Conservation (phyloP, 1,140 invertebrate genomes). For the Idris sp. region DNA sequence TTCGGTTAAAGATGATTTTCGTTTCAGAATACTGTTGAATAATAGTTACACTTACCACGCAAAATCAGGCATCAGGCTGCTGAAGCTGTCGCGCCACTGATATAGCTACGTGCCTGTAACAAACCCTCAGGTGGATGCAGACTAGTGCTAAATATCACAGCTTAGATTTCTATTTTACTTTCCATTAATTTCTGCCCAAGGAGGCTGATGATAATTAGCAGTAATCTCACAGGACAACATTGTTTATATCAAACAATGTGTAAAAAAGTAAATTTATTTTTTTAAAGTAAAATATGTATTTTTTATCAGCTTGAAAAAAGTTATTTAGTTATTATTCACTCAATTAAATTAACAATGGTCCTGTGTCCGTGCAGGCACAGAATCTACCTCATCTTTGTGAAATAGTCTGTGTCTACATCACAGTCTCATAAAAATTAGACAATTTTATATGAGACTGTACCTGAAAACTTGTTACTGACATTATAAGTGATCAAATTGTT, state of each 20-base stretch:
- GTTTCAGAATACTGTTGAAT: conserved; percentile 49
- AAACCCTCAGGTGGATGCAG: conserved; percentile 83
- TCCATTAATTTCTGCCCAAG: conserved; percentile 33
- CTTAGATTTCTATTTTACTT: too few species aligned
- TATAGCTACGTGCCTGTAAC: conserved; percentile 81
- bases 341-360: conserved; percentile 62
- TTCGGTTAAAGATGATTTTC: conserved; percentile 22
- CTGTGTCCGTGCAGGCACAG: conserved; percentile 79
- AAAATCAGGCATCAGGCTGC: conserved; percentile 74
- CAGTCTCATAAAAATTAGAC: conserved; percentile 67
- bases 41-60: conserved; percentile 74
- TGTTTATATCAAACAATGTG: conserved; percentile 30
- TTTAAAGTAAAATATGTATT: too few species aligned
- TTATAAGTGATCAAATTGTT: conserved; percentile 57
- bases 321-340: too few species aligned
- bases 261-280: too few species aligned
- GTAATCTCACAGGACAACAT: conserved; percentile 73
- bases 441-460: conserved; percentile 73
- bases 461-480: conserved; percentile 83
- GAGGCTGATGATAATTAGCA: conserved; percentile 73
- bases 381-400: conserved; percentile 79
- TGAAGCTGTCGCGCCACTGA: conserved; percentile 73
- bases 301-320: too few species aligned
- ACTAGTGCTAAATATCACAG: conserved; percentile 76
- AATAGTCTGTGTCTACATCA: conserved; percentile 81